phyloP scores from a whole-genome alignment of 1,140 invertebrate species.

The Lepidurus arcticus region DNA sequence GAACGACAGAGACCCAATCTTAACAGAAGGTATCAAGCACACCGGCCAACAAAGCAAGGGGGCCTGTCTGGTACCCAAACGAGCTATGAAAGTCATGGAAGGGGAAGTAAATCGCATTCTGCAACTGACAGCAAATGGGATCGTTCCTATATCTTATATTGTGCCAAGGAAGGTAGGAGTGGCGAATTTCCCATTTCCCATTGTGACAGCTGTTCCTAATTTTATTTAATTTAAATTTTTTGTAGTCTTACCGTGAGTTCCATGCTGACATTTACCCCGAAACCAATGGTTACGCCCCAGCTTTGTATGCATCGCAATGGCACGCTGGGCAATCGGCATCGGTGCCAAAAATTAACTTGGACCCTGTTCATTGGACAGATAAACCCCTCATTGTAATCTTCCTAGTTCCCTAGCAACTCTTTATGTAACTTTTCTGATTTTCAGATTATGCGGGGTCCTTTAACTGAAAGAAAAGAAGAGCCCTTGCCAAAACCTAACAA shows the following conservation, averaged over 20 bases:
- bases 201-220: too few relatives aligned
- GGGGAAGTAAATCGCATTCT: constrained; percentile 87
- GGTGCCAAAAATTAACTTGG: constrained; percentile 69
- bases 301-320: constrained; percentile 71
- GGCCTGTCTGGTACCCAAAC: constrained; percentile 81
- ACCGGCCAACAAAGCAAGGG: constrained; percentile 85
- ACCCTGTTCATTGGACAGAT: constrained; percentile 50
- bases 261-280: constrained; percentile 89
- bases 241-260: constrained; percentile 82
- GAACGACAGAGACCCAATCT: constrained; percentile 69
- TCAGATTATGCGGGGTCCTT: constrained; percentile 30
- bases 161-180: constrained; percentile 74
- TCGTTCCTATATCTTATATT: constrained; percentile 88
- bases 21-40: constrained; percentile 74
- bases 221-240: constrained; percentile 35
- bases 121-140: constrained; percentile 72
- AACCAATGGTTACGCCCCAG: constrained; percentile 67
- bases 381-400: constrained; percentile 7
- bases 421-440: neutral
- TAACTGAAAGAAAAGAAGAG: constrained; percentile 30
- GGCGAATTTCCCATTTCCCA: too few relatives aligned
- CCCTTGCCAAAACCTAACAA: constrained; percentile 20
- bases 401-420: neutral
- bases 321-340: constrained; percentile 61
- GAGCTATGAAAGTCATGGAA: constrained; percentile 87